Evolutionary conservation across 2,888 invertebrate genomes (phyloP), one percentile per base, ranked within the genome.

Genomic region (Drosophila meridionalis): DNA sequence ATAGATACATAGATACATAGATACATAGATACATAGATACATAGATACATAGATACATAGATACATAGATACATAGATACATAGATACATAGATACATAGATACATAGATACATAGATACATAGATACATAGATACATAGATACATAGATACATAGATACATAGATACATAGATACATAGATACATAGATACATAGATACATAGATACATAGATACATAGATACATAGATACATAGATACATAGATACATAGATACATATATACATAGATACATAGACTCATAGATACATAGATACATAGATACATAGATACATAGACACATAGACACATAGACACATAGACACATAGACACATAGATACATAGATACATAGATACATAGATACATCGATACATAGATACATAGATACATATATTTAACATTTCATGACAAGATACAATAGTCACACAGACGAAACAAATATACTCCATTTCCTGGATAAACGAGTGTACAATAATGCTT

Each of bases 1-100:
- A 42, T 42, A 42, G 42, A 42, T 42, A 42, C 42, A 42, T 42
- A 43, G 43, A 26, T 43, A 43, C 43, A 42, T n/a, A 42, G 43
- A 43, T 20, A 43, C 20, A 43, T 43, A 42, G 43, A 26, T 43
- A 45, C 11, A 45, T 45, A 45, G 20, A 45, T 20, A 43, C 20
- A 43, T 43, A 43, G 43, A 43, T 43, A 43, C 43, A 43, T 43
- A 20, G 43, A 43, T 43, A 43, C 43, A 43, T 43, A 20, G 43
- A 43, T 43, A 43, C 43, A 43, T 43, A n/a, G 42, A 42, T 42
- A 42, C 42, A 42, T 42, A n/a, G 42, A 42, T 42, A 42, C 42
- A 42, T 42, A n/a, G 42, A 42, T 42, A 42, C 7, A 42, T 42
- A n/a, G 42, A 42, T 42, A 42, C 42, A n/a, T 42, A n/a, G 42